Base-by-base conservation (phyloP, 2,113 vertebrate species). In the Phocoena sinus region DNA sequence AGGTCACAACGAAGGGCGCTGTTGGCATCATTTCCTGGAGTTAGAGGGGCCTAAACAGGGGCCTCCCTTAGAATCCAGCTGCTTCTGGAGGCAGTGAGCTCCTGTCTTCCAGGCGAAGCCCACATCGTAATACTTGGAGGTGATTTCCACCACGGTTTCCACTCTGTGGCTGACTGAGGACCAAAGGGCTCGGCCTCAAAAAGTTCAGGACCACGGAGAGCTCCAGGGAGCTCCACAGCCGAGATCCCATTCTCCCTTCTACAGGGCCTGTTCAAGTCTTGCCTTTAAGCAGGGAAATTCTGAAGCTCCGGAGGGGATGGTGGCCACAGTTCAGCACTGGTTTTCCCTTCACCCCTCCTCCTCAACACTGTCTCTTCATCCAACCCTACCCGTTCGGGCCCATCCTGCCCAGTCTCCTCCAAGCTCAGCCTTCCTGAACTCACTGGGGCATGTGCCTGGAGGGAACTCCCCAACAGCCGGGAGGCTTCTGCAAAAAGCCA, bases 191-290 rank as follows among this genome's bases (percentile, higher is more conserved):
- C 23, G 2, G 23, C 11, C 76, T 44, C 14, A 31, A 53, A 88
- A 74, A 36, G 11, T 70, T 31, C 88, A 97, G 96, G 2, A 98
- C 96, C 95, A 71, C 0, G 84, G 96, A 97, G 91, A 97, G 93
- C 58, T 92, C 93, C 58, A 5, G 1, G 25, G 25, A 21, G 14
- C 0, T 0, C n/a, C 1, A 4, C 0, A 11, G 26, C 18, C 26
- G 4, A 21, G 33, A 25, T 6, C 12, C 44, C 13, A 5, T 36
- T 47, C 4, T 3, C 23, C 21, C 2, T 28, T 1, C n/a, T 6
- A 0, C 6, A 8, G 63, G 68, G 56, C 36, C 18, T 1, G 15
- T 38, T 80, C 63, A 58, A 44, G 13, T 67, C 56, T 68, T 44
- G 38, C 86, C 50, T 50, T 53, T 53, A 36, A 28, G 12, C 5